Conservation (phyloP, 2,888 invertebrate species). For the Ptychoptera contaminata region DNA sequence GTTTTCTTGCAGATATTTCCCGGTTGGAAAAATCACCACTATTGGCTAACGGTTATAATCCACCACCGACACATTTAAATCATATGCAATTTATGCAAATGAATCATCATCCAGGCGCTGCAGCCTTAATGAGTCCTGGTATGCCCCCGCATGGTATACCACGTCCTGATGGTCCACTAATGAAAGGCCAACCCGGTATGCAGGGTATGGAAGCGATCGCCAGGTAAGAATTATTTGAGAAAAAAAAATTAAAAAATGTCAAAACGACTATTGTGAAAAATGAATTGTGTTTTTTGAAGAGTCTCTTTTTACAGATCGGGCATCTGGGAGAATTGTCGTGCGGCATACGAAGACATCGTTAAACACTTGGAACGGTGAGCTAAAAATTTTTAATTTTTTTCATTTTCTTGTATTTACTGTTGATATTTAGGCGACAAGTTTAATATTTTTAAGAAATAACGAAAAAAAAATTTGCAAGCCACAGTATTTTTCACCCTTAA, state of each 20-base stretch:
- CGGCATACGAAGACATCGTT: slow-evolving; percentile 88
- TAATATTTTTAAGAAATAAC: background rate
- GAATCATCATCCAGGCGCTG: slow-evolving; percentile 56
- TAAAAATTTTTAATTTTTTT: slow-evolving; percentile 3
- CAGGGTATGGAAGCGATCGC: slow-evolving; percentile 83
- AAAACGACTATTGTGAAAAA: background rate
- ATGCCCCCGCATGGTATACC: slow-evolving; percentile 72
- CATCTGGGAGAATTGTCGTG: slow-evolving; percentile 90
- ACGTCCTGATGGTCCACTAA: slow-evolving; percentile 58
- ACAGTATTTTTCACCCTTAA: background rate
- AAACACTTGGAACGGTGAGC: slow-evolving; percentile 88
- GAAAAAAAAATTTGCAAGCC: background rate
- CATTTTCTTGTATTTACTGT: slow-evolving; percentile 1
- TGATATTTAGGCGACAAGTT: slow-evolving; percentile 3
- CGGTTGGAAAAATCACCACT: slow-evolving; percentile 84
- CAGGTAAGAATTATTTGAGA: slow-evolving; percentile 39
- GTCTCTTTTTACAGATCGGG: slow-evolving; percentile 44
- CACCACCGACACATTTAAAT: slow-evolving; percentile 78
- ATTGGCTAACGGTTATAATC: slow-evolving; percentile 86
- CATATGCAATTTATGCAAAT: slow-evolving; percentile 93
- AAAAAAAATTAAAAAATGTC: background rate
- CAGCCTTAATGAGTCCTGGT: slow-evolving; percentile 79
- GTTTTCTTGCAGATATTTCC: slow-evolving; percentile 53
- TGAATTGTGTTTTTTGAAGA: background rate
- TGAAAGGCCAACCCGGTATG: slow-evolving; percentile 68